Percentiles rank a stretch among this genome's conserved stretches.
Conservation (phyloP, 2,888 invertebrate genomes). For the Hypercompe scribonia region DNA sequence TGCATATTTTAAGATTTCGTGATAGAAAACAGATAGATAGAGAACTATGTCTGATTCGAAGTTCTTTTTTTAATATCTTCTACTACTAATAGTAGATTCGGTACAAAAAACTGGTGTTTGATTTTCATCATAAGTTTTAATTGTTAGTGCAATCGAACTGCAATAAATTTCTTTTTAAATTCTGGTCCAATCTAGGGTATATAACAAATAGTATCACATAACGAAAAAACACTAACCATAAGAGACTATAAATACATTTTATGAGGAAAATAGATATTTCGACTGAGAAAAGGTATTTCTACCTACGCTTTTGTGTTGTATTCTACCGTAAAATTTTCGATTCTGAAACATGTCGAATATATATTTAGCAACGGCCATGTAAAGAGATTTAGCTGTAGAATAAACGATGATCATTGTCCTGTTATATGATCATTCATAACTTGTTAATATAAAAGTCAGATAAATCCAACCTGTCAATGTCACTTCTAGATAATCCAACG, state of each 20-base stretch:
- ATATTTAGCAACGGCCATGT: neutral
- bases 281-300: neutral
- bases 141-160: neutral
- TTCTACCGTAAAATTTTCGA: neutral
- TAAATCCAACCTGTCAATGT: slow-evolving; percentile 24
- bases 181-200: neutral
- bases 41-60: too few species aligned
- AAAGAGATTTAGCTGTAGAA: neutral
- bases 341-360: neutral
- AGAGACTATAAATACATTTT: neutral
- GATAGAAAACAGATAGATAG: neutral
- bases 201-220: neutral
- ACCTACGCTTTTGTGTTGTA: neutral
- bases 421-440: neutral
- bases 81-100: too few species aligned
- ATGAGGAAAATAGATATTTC: neutral
- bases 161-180: neutral
- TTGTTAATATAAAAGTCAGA: neutral
- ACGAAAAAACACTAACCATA: neutral
- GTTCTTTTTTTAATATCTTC: too few species aligned
- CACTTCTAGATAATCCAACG: slow-evolving; percentile 45
- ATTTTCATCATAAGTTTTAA: neutral
- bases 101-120: too few species aligned
- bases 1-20: neutral
- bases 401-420: neutral